These are phyloP conservation scores for Eupsittula cactorum DNA, from an alignment of 2,113 vertebrate species.

Conservation along the genomic window DNA sequence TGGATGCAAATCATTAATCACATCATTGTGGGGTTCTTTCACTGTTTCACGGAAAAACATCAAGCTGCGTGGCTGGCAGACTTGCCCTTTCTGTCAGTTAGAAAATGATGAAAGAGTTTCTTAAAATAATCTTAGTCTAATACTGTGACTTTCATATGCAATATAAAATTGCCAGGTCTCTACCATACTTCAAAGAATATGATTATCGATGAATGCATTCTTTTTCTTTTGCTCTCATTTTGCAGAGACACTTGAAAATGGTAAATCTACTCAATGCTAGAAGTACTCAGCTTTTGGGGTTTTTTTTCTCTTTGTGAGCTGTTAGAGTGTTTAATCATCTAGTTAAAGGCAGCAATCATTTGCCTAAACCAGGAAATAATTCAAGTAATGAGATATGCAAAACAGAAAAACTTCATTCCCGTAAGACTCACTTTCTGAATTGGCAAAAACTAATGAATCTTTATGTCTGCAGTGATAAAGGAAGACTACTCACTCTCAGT, in stretches of 20 bases:
- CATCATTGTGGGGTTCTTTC: constrained; percentile 21
- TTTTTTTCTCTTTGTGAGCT: constrained; percentile 17
- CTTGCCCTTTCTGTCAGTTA: constrained; percentile 42
- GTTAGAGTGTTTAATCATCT: constrained; percentile 66
- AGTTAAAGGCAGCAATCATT: constrained; percentile 69
- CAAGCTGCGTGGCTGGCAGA: constrained; percentile 17
- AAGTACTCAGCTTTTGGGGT: not conserved
- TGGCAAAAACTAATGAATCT: constrained; percentile 81
- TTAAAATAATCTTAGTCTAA: constrained; percentile 71
- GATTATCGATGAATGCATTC: constrained; percentile 37
- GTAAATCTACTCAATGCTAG: constrained; percentile 31
- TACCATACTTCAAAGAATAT: constrained; percentile 54
- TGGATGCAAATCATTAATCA: constrained; percentile 56
- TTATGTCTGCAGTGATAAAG: constrained; percentile 75
- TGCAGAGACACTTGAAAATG: constrained; percentile 38
- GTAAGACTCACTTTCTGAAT: constrained; percentile 67
- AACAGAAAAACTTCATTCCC: constrained; percentile 48
- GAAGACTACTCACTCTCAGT: constrained; percentile 72
- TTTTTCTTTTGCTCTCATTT: constrained; percentile 27
- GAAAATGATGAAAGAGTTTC: constrained; percentile 65
- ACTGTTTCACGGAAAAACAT: constrained; percentile 36
- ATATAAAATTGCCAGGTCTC: constrained; percentile 26
- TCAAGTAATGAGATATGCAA: constrained; percentile 76
- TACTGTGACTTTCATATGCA: constrained; percentile 25
- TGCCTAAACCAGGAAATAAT: constrained; percentile 71